Conservation (phyloP, 2,888 invertebrate genomes). For the Leptopterna dolabrata region DNA sequence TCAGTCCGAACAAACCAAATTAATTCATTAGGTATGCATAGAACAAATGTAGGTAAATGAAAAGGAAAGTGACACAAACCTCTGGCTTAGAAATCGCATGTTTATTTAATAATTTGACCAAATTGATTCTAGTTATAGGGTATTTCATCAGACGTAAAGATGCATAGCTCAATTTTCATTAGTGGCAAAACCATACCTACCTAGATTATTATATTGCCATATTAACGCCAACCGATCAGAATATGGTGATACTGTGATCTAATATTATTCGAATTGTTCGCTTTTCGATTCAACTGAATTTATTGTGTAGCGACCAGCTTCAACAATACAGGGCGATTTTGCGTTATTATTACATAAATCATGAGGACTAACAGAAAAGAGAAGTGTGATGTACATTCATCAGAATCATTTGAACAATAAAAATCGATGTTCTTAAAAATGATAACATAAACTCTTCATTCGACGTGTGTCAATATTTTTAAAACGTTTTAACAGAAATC, state of each 20-base stretch:
- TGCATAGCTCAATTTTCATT: not conserved
- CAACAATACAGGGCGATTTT: not conserved
- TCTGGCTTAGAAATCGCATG: not conserved
- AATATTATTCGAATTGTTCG: not conserved
- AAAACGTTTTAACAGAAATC: not conserved
- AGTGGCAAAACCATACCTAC: not conserved
- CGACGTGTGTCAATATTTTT: not conserved
- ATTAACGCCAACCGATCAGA: not conserved
- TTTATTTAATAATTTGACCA: constrained; percentile 23
- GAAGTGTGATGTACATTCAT: too few species aligned
- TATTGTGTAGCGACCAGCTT: not conserved
- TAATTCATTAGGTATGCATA: too few species aligned
- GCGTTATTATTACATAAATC: not conserved
- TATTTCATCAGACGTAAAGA: not conserved
- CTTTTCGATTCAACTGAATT: not conserved
- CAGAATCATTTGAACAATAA: not conserved
- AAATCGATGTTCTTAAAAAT: not conserved
- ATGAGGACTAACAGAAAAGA: not conserved
- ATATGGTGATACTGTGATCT: not conserved
- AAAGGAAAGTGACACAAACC: not conserved
- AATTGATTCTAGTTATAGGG: not conserved
- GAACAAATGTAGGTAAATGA: too few species aligned
- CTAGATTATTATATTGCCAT: not conserved
- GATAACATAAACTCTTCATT: not conserved
- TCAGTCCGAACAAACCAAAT: too few species aligned